phyloP scores from a whole-genome alignment of 2,113 vertebrate genomes.

The Abramis brama region DNA sequence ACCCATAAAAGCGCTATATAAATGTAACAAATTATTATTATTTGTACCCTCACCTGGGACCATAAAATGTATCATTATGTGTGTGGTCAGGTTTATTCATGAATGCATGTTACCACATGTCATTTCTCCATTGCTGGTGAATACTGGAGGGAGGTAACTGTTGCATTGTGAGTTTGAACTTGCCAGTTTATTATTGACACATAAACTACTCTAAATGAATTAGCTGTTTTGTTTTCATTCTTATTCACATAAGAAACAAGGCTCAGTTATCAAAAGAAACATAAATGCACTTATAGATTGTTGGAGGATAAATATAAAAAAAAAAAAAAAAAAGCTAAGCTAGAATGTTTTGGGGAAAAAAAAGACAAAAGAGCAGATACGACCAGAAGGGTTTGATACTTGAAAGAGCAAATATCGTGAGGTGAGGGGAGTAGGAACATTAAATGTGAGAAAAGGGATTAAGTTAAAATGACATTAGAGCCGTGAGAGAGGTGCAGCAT shows the following conservation, averaged over 20 bases:
- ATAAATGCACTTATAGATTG: background rate
- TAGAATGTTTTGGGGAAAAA: background rate
- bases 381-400: background rate
- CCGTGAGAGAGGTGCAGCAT: background rate
- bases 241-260: background rate
- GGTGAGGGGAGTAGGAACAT: slow-evolving; percentile 14
- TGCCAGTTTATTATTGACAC: background rate
- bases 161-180: background rate
- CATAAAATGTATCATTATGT: no score
- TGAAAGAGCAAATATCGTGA: background rate
- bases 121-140: no score
- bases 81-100: no score
- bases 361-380: background rate
- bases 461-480: background rate
- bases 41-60: no score
- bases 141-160: background rate
- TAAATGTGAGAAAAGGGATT: background rate
- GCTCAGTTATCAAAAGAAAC: background rate
- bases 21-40: no score
- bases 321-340: background rate
- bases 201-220: background rate
- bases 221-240: background rate
- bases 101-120: no score
- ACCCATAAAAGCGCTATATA: no score
- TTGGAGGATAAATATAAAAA: background rate